Conservation (phyloP, 2,797 vertebrate genomes). For the Oreochromis mossambicus region DNA sequence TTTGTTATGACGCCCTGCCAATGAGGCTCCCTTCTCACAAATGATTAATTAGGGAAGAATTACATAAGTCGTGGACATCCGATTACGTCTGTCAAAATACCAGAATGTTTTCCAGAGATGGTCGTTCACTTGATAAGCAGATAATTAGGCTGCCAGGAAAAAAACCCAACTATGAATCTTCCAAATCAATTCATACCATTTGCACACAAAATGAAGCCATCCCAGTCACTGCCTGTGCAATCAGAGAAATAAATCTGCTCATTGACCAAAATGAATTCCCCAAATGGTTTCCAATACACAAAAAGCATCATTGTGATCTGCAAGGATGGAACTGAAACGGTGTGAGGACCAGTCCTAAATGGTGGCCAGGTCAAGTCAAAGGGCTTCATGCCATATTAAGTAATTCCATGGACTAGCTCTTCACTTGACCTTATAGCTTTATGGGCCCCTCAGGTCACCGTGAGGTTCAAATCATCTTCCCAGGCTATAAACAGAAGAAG, state of each 20-base stretch:
- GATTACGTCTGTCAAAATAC: slow-evolving; percentile 33
- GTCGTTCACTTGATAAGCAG: not conserved
- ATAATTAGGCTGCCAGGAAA: slow-evolving; percentile 10
- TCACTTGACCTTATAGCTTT: slow-evolving; percentile 42
- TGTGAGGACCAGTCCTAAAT: slow-evolving; percentile 16
- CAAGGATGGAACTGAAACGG: slow-evolving; percentile 28
- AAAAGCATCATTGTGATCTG: slow-evolving; percentile 25
- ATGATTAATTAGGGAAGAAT: slow-evolving; percentile 54
- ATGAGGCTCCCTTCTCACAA: slow-evolving; percentile 23
- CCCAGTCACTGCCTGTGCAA: not conserved
- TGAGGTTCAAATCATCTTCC: slow-evolving; percentile 59
- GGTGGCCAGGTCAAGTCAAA: slow-evolving; percentile 48
- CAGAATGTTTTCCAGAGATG: slow-evolving; percentile 20
- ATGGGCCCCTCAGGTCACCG: slow-evolving; percentile 45
- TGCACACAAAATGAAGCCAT: not conserved
- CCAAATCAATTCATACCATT: not conserved
- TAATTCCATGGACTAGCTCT: slow-evolving; percentile 52
- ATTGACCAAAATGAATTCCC: slow-evolving; percentile 4
- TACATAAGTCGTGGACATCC: slow-evolving; percentile 40
- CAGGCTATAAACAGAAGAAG: slow-evolving; percentile 43
- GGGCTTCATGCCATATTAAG: slow-evolving; percentile 70
- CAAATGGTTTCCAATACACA: slow-evolving; percentile 19
- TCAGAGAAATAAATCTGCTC: slow-evolving; percentile 20
- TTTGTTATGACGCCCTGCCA: slow-evolving; percentile 32
- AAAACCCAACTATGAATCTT: not conserved